Base-by-base conservation (phyloP, 2,113 vertebrate species). In the Rhinopomastus cyanomelas region DNA sequence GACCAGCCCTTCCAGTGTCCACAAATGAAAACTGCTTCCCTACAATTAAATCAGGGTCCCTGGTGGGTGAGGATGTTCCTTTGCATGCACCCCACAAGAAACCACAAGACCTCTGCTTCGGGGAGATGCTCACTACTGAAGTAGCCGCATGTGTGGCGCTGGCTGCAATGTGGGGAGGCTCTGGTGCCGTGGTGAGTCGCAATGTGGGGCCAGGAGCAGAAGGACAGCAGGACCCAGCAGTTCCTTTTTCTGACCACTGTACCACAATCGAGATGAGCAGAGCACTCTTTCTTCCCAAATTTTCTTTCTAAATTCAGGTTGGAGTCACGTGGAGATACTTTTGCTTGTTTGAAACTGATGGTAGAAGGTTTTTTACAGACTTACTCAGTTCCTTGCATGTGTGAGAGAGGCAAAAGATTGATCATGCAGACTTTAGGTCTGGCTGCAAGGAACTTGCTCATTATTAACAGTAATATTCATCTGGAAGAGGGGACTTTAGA, bases 241-340 rank as follows among this genome's bases (percentile, higher is more conserved):
- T 96, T 94, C 94, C 93, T 71, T 87, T 87, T 96, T 96, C 85
- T 89, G 42, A 87, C 67, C 56, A 3, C 8, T 0, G 1, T 2
- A 6, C 95, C 62, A 0, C 84, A 84, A 93, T 61, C 0, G 46
- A 95, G 92, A 82, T 0, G 0, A 90, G 59, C 67, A 75, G 79
- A 80, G 19, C 74, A 65, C 60, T 89, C 91, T 94, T 94, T 85
- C 92, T 96, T 96, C 94, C 92, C 94, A 91, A 94, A 87, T 88
- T 72, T 96, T 90, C 39, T 86, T 74, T 90, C 81, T 96, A 93
- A 93, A 90, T 89, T 82, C 94, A 87, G 59, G 75, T 82, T 82
- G 48, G 75, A 82, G 91, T 87, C 94, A 91, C 2, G 3, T 90
- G 84, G 78, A 67, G 22, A 20, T 8, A n/a, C n/a, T 25, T 42